Conservation (phyloP, 2,797 vertebrate species). For the Alca torda region DNA sequence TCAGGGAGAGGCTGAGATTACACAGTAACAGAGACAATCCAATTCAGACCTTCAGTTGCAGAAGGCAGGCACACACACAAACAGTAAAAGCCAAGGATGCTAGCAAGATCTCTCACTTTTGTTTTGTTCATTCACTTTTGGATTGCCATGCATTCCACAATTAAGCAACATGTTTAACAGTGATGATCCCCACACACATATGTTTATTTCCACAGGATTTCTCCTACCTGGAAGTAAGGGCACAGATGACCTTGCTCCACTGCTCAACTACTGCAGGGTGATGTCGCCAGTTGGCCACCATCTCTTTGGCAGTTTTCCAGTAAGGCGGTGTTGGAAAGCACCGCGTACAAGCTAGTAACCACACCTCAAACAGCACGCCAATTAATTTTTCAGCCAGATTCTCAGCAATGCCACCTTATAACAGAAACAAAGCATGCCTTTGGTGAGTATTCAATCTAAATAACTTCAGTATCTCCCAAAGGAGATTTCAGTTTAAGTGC, state of each 20-base stretch:
- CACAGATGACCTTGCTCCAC: slow-evolving; percentile 90
- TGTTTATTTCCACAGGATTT: neutral
- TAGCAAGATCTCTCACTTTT: neutral
- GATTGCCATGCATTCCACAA: neutral
- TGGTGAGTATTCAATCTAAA: neutral
- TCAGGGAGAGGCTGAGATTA: neutral
- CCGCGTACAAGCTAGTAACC: slow-evolving; percentile 87
- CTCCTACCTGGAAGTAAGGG: slow-evolving; percentile 89
- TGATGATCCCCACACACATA: rapidly evolving
- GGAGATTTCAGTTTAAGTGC: neutral
- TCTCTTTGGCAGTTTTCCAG: slow-evolving; percentile 93
- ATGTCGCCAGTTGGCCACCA: slow-evolving; percentile 93
- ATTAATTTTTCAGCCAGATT: slow-evolving; percentile 91
- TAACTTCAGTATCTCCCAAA: neutral
- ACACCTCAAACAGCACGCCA: slow-evolving; percentile 91
- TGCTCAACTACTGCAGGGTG: slow-evolving; percentile 91
- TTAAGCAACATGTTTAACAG: rapidly evolving
- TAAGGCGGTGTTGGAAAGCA: slow-evolving; percentile 92
- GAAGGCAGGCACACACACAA: neutral
- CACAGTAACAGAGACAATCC: neutral
- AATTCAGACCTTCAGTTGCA: neutral
- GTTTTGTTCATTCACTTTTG: neutral
- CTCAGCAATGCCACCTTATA: slow-evolving; percentile 85
- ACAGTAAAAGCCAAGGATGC: neutral
- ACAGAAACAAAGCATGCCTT: slow-evolving; percentile 42